Evolutionary conservation across 2,113 vertebrate species (phyloP).

Genomic region (Erythrolamprus reginae): DNA sequence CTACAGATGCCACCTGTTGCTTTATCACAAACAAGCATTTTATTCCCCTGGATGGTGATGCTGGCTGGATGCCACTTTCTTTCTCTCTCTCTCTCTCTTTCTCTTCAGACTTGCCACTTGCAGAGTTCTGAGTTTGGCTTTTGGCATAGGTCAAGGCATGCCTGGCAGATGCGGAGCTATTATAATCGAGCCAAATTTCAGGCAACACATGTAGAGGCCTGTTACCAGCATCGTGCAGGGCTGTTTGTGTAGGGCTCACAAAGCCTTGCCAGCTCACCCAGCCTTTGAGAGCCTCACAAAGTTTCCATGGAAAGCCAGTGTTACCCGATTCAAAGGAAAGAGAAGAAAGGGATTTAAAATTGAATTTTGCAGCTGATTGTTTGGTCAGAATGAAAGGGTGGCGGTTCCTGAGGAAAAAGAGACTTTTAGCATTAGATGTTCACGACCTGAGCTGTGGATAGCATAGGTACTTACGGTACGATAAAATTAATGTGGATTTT

Average conservation of each 20-base stretch:
- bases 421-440: neutral
- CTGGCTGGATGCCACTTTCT: neutral
- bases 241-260: neutral
- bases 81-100: neutral
- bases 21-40: conserved; percentile 5
- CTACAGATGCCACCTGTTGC: conserved; percentile 13
- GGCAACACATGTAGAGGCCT: neutral
- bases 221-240: neutral
- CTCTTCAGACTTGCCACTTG: neutral
- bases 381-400: neutral
- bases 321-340: neutral
- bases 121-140: neutral
- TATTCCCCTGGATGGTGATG: neutral
- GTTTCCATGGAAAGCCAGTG: neutral
- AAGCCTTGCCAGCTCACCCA: neutral
- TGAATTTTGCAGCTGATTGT: neutral
- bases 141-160: neutral
- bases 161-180: neutral
- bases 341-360: neutral
- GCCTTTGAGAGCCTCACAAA: neutral
- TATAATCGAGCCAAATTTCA: conserved; percentile 1
- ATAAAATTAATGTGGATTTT: neutral
- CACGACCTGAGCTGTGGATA: neutral
- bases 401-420: neutral
- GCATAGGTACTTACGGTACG: neutral